These are phyloP conservation scores for Archaeoteleia sp. DNA, from an alignment of 2,888 invertebrate genomes.

Conservation along the genomic window DNA sequence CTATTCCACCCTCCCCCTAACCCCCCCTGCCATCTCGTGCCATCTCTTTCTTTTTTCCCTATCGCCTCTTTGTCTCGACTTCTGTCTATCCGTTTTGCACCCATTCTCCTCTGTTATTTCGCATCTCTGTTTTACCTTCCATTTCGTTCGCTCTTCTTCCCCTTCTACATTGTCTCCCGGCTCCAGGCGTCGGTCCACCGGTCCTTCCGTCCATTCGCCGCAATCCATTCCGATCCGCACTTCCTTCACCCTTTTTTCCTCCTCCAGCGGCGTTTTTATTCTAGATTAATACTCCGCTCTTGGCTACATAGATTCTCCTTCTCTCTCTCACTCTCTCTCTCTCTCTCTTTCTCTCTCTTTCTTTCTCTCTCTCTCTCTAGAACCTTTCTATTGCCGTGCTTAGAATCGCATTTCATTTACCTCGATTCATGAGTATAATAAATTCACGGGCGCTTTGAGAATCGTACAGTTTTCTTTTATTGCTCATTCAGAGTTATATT, in stretches of 20 bases:
- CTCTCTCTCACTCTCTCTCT: constrained; percentile 18
- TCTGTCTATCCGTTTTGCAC: constrained; percentile 48
- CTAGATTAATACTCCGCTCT: constrained; percentile 56
- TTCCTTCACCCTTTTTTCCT: constrained; percentile 45
- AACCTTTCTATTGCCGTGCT: constrained; percentile 52
- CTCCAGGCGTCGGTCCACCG: constrained; percentile 21
- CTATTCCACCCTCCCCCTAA: constrained; percentile 39
- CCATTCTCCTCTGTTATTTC: constrained; percentile 42
- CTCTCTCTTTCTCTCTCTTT: constrained; percentile 21
- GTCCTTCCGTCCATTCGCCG: constrained; percentile 55
- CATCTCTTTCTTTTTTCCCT: constrained; percentile 37
- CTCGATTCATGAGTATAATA: constrained; percentile 51
- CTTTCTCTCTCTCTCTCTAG: constrained; percentile 16
- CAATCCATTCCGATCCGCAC: constrained; percentile 55
- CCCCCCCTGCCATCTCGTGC: constrained; percentile 29
- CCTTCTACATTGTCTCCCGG: constrained; percentile 19
- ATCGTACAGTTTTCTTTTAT: constrained; percentile 45
- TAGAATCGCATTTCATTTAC: constrained; percentile 51
- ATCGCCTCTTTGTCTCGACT: constrained; percentile 42
- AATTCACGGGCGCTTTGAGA: constrained; percentile 44
- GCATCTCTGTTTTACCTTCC: constrained; percentile 23
- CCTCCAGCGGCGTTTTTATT: constrained; percentile 52
- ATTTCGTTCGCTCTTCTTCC: constrained; percentile 30
- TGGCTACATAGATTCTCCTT: constrained; percentile 32
- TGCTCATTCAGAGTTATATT: constrained; percentile 42